Conservation (phyloP, 2,113 vertebrate species). For the Athene cunicularia region DNA sequence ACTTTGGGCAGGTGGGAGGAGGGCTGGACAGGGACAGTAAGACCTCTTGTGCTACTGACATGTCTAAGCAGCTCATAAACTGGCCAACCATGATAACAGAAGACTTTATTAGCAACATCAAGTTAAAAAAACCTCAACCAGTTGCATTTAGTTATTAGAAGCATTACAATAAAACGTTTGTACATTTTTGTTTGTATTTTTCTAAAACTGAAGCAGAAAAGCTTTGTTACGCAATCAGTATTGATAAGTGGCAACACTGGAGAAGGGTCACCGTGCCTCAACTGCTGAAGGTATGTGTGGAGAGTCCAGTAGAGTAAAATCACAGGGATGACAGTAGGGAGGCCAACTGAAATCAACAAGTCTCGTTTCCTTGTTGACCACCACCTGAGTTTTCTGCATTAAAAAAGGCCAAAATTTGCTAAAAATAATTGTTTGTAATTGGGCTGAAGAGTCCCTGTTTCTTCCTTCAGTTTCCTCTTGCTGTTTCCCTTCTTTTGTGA, state of each 20-base stretch:
- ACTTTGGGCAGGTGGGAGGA: not conserved
- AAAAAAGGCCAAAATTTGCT: not conserved
- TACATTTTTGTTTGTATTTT: not conserved
- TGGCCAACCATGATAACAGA: not conserved
- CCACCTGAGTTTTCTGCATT: not conserved
- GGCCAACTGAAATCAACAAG: not conserved
- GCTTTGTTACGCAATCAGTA: not conserved
- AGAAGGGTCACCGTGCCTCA: not conserved
- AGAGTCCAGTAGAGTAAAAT: not conserved
- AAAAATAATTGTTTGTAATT: fast-evolving
- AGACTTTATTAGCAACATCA: not conserved
- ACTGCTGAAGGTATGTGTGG: not conserved
- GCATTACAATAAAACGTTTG: not conserved
- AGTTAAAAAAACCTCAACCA: not conserved
- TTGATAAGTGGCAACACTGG: not conserved
- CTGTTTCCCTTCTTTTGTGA: not conserved
- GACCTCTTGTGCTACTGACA: not conserved
- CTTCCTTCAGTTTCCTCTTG: not conserved
- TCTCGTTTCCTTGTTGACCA: not conserved
- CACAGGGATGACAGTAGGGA: not conserved
- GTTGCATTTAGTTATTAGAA: not conserved
- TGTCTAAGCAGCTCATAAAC: not conserved
- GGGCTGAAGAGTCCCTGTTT: not conserved
- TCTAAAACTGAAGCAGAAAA: not conserved
- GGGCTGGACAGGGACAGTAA: not conserved